phyloP scores from a whole-genome alignment of 2,797 vertebrate species.

The Sebastes kiyomatsui region DNA sequence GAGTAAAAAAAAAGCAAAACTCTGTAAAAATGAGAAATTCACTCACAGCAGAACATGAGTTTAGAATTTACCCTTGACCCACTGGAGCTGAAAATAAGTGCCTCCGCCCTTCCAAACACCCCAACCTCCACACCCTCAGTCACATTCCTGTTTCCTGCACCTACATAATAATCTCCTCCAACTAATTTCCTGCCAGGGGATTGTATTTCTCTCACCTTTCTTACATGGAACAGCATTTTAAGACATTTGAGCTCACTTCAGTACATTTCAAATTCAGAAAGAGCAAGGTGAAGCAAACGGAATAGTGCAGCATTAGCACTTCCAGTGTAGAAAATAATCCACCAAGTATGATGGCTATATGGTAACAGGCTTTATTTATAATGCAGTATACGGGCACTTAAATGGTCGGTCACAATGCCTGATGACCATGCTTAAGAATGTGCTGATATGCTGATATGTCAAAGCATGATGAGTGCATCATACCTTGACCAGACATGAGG shows the following conservation, averaged over 20 bases:
- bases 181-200: not conserved
- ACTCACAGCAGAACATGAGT: not conserved
- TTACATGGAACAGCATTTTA: constrained; percentile 18
- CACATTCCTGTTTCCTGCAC: not conserved
- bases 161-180: not conserved
- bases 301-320: constrained; percentile 32
- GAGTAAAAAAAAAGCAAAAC: not conserved
- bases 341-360: not conserved
- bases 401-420: constrained; percentile 12
- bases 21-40: not conserved
- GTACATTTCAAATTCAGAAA: constrained; percentile 23
- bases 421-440: constrained; percentile 14
- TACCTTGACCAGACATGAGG: not conserved
- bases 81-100: constrained; percentile 12
- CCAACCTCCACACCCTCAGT: not conserved
- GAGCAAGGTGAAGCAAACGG: not conserved
- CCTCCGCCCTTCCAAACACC: not conserved
- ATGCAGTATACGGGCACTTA: constrained; percentile 27
- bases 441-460: constrained; percentile 37
- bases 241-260: constrained; percentile 13
- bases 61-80: constrained; percentile 6
- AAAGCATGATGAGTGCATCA: constrained; percentile 1
- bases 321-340: not conserved
- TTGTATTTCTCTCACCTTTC: not conserved
- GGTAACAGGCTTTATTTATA: constrained; percentile 22